Evolutionary conservation across 1,140 invertebrate genomes (phyloP), one percentile per base, ranked within the genome.

Genomic region (Aphaenogaster ashmeadi): DNA sequence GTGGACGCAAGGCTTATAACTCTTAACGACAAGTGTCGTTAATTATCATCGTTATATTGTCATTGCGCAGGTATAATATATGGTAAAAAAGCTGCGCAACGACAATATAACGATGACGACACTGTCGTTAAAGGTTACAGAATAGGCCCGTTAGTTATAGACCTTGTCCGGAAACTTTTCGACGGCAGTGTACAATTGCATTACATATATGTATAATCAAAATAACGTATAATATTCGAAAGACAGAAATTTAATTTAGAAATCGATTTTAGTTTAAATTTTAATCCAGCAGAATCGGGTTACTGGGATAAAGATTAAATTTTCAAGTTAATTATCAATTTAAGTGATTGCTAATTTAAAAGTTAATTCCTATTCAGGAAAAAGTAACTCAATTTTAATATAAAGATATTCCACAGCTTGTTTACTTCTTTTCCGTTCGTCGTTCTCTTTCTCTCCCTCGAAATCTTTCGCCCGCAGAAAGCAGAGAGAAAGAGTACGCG

Each of bases 341-440:
- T 47, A 47, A 69, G 21, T 47, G 66, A 47, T 18, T n/a, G 41
- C 66, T 71, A 50, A 50, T 50, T 72, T 72, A 33, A 44, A 44
- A 77, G 18, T 58, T 75, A 27, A 75, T 60, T 60, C 13, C 5
- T 58, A 77, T 18, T 72, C 44, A 36, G 15, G 11, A 77, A 60
- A 60, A 60, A 60, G n/a, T 50, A 72, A 72, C 7, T 77, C 21
- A 41, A 27, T 60, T 77, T 33, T 77, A 77, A 77, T 58, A 41
- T 41, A 6, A 41, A 41, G 13, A 58, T 41, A 41, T 60, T 60
- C 36, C n/a, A 27, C 9, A 21, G 38, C 38, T n/a, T 44, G n/a
- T 77, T 77, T 77, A 54, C 33, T 41, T 15, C 52, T 60, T 41
- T 21, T 3, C n/a, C 18, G 33, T 36, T 67, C 33, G 9, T 11